phyloP scores from a whole-genome alignment of 2,797 vertebrate species.

The Trachurus trachurus region DNA sequence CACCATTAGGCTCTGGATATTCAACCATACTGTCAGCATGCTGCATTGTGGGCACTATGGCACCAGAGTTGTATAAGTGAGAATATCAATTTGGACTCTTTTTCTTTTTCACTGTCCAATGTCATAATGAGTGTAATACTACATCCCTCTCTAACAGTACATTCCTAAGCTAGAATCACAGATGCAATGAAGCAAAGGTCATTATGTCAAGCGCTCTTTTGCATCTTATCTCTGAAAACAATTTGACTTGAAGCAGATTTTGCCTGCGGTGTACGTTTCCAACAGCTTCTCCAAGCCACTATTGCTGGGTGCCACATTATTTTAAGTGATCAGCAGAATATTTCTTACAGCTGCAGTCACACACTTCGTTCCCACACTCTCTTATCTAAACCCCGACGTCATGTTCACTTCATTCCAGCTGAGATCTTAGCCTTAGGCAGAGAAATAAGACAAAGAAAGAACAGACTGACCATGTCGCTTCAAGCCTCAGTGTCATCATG shows the following conservation, averaged over 20 bases:
- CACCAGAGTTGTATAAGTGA: not conserved
- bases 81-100: no score
- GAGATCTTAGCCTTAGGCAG: constrained; percentile 15
- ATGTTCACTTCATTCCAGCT: constrained; percentile 3
- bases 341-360: not conserved
- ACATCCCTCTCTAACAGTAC: not conserved
- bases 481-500: constrained; percentile 45
- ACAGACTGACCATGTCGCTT: constrained; percentile 42
- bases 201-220: not conserved
- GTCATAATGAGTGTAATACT: not conserved
- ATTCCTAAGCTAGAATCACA: not conserved
- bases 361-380: constrained; percentile 9
- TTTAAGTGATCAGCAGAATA: constrained; percentile 1
- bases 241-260: not conserved
- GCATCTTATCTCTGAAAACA: not conserved
- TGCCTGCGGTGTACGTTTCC: not conserved
- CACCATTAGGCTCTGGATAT: no score
- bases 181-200: no score
- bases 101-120: not conserved
- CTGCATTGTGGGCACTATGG: not conserved
- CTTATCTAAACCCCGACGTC: constrained; percentile 29
- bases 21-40: not conserved
- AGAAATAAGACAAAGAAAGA: constrained; percentile 34
- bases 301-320: not conserved
- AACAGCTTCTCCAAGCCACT: no score